Base-by-base conservation (phyloP, 2,113 vertebrate genomes). In the Vicugna pacos region DNA sequence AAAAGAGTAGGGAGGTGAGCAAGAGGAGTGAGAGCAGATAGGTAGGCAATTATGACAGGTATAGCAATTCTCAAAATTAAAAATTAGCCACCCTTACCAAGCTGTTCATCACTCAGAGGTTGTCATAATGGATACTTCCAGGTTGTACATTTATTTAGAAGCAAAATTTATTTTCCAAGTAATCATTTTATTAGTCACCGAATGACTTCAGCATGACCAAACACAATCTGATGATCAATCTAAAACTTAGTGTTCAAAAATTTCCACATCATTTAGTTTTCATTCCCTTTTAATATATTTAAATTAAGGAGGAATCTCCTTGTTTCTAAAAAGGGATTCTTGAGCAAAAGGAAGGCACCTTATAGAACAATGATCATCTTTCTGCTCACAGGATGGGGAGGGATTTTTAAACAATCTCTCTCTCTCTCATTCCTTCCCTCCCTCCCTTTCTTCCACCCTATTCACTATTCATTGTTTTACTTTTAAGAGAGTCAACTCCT, bases 141-240 rank as follows among this genome's bases (percentile, higher is more conserved):
- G 8, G 8, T 75, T 79, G 32, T 12, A 62, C 17, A 75, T 73
- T 84, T 81, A 65, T 26, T 46, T 93, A 82, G 20, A 42, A 67
- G 38, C 19, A 92, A 86, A 80, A 42, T 75, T 28, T 85, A 46
- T 22, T 84, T 96, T 91, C 46, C 60, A 95, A 8, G 19, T 76
- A 95, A 38, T 69, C 62, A 58, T 32, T 75, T 82, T 88, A 75
- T 35, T 85, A 87, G 80, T 73, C 60, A 81, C 35, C 85, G 87
- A 65, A 87, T 46, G 65, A 88, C 42, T 80, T 79, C 3, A 35
- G 8, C 38, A 80, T 80, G 54, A 65, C n/a, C 28, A 94, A 94
- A 69, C 11, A 70, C 56, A 95, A 69, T 32, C 70, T 96, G 58
- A 88, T 65, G 20, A 80, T 70, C 50, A 60, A 35, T 28, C 35